These are phyloP conservation scores for Xiphophorus hellerii DNA, from an alignment of 2,113 vertebrate species.

Conservation along the genomic window DNA sequence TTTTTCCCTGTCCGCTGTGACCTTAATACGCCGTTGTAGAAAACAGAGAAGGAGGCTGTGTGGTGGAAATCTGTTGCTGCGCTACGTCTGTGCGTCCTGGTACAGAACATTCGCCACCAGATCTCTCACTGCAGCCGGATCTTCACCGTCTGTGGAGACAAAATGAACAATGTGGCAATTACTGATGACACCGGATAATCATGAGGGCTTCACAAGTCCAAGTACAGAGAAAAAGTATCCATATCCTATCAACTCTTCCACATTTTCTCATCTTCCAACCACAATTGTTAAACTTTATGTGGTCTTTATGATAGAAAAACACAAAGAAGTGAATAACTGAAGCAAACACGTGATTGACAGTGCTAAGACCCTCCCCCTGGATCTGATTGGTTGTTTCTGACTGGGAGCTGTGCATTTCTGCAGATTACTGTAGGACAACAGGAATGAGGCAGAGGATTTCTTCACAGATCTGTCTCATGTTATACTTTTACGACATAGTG, in stretches of 20 bases:
- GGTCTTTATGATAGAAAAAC: no score
- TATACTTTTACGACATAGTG: no score
- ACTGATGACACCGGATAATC: background rate
- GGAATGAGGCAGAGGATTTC: no score
- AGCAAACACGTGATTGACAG: no score
- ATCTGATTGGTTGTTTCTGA: no score
- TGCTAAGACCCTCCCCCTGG: no score
- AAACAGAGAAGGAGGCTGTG: background rate
- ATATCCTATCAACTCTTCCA: background rate
- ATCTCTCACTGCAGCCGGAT: conserved; percentile 77
- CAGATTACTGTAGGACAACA: no score
- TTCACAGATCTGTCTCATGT: no score
- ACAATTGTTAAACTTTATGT: background rate
- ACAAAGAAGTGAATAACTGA: no score
- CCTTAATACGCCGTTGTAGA: background rate
- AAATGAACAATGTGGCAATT: conserved; percentile 31
- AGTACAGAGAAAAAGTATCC: background rate
- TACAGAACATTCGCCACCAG: conserved; percentile 88
- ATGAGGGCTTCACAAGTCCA: background rate
- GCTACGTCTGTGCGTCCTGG: conserved; percentile 41
- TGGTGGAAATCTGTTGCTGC: conserved; percentile 11
- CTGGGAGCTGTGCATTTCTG: no score
- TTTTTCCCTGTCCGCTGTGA: no score
- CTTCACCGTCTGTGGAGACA: conserved; percentile 77
- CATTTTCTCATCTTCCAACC: background rate